These are phyloP conservation scores for Boleophthalmus pectinirostris DNA, from an alignment of 2,113 vertebrate genomes.

Conservation along the genomic window DNA sequence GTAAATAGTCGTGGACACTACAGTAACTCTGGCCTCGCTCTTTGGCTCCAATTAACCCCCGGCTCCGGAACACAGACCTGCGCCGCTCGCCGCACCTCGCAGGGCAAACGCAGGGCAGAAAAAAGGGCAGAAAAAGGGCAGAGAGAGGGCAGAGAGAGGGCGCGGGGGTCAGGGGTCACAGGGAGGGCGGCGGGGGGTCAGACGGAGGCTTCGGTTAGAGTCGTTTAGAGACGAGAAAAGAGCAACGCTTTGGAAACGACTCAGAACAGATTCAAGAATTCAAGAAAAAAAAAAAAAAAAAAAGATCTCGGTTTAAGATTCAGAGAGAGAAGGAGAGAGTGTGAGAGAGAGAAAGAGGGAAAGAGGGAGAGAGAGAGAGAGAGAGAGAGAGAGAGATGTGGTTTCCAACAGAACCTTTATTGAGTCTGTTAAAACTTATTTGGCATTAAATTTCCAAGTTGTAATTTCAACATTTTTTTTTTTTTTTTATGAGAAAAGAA, in stretches of 20 bases:
- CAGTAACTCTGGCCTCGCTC: slow-evolving; percentile 6
- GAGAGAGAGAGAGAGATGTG: too few relatives aligned
- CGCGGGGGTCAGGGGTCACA: too few relatives aligned
- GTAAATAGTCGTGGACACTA: neutral
- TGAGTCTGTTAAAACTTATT: too few relatives aligned
- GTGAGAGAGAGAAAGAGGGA: too few relatives aligned
- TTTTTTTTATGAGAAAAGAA: too few relatives aligned
- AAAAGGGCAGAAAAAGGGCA: too few relatives aligned
- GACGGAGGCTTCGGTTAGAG: neutral
- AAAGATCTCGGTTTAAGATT: neutral
- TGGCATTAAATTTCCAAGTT: too few relatives aligned
- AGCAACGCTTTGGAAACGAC: neutral
- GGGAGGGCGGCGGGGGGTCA: neutral
- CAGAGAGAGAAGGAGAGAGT: neutral
- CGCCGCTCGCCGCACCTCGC: slow-evolving; percentile 11
- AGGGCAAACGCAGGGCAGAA: slow-evolving; percentile 3
- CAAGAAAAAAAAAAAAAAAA: neutral
- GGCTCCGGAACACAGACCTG: slow-evolving; percentile 24
- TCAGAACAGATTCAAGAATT: neutral
- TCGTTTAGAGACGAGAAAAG: neutral
- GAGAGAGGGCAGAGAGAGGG: too few relatives aligned
- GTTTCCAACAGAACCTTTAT: too few relatives aligned
- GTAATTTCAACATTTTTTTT: too few relatives aligned
- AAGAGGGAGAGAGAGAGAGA: too few relatives aligned
- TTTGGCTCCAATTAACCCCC: slow-evolving; percentile 64